Base-by-base conservation (phyloP, 1,140 invertebrate species). In the Lucilia cuprina region DNA sequence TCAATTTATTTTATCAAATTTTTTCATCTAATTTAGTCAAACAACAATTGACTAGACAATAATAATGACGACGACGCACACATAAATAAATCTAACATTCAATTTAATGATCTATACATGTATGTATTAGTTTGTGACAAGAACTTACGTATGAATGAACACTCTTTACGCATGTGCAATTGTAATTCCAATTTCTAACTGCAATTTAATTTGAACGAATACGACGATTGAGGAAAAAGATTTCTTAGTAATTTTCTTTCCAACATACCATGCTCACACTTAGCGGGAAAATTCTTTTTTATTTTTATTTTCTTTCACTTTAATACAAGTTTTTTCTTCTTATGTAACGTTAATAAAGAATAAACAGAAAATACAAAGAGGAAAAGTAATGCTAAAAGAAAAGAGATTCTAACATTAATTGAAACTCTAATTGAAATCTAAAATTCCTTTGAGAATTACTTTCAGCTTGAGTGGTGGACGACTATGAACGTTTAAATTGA, bases 391-490 rank as follows among this genome's bases (percentile, higher is more conserved):
- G 55, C 3, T 14, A 17, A 60, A 17, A 17, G n/a, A n/a, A 60
- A 21, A 70, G 0, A n/a, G 2, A 50, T 80, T 50, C 77, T 80
- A 80, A 80, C 77, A 80, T 49, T 80, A 80, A 80, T 80, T 80
- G 77, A 80, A 80, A 80, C 35, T 80, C 19, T 80, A 80, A 80
- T 80, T 80, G 77, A 49, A 47, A 80, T 25, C n/a, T 47, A 49
- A 49, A 49, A 49, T 77, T 49, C 77, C 77, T 19, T 49, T 49
- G 77, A 49, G 77, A 80, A 80, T 80, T 80, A 17, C 34, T 70
- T 70, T 70, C 65, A 70, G n/a, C n/a, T 70, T 70, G 21, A 21
- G 10, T 70, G n/a, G 65, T 70, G n/a, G n/a, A 19, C 9, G 65
- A 70, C 65, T 70, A 21, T 25, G 65, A 12, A 21, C 65, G n/a